A percentile compares a stretch with the other conserved stretches of the same genome.
Conservation (phyloP, 2,113 vertebrate species). For the Scophthalmus maximus region DNA sequence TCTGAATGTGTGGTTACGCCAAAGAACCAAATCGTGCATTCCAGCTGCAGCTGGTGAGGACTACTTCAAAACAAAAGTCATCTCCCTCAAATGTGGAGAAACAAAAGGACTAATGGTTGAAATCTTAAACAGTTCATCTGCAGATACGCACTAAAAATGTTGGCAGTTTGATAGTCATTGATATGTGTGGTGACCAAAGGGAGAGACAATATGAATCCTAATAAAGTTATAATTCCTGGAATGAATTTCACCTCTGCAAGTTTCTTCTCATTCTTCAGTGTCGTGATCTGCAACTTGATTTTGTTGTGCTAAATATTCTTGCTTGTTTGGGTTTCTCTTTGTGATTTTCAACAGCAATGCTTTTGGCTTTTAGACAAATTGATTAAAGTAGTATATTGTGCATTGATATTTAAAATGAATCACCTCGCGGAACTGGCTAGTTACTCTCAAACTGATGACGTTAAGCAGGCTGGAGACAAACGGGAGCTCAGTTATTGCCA, state of each 20-base stretch:
- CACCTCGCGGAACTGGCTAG: background rate
- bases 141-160: background rate
- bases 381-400: background rate
- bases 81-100: background rate
- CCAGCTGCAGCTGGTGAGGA: constrained; percentile 26
- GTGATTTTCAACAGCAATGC: too few relatives aligned
- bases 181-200: constrained; percentile 75
- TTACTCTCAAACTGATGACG: too few relatives aligned
- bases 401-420: background rate
- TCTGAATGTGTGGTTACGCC: background rate
- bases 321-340: too few relatives aligned
- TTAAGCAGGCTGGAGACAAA: too few relatives aligned
- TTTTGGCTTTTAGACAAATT: background rate
- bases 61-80: background rate
- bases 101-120: background rate
- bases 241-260: constrained; percentile 34
- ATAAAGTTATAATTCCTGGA: constrained; percentile 77
- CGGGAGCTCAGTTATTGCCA: too few relatives aligned
- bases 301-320: too few relatives aligned
- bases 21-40: constrained; percentile 47
- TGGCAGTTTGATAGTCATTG: constrained; percentile 36
- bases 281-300: background rate
- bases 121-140: background rate
- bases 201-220: constrained; percentile 61
- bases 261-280: background rate